phyloP scores from a whole-genome alignment of 2,113 vertebrate genomes.

The Panthera leo region DNA sequence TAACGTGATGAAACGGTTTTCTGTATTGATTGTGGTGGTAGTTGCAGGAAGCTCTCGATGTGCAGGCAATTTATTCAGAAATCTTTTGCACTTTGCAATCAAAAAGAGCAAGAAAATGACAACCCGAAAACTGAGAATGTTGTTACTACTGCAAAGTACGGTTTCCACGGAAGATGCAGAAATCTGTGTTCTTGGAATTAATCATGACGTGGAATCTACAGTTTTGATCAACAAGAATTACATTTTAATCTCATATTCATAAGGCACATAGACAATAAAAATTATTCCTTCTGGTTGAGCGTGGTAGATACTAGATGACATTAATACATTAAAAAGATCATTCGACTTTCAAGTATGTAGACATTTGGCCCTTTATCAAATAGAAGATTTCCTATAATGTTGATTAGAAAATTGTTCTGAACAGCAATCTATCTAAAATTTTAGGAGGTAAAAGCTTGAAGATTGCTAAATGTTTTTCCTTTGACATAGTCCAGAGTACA shows the following conservation, averaged over 20 bases:
- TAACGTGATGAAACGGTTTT: background rate
- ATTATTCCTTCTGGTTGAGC: background rate
- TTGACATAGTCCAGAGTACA: background rate
- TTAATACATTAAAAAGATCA: background rate
- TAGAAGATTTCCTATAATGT: background rate
- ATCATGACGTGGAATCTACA: background rate
- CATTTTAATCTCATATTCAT: background rate
- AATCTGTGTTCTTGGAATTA: background rate
- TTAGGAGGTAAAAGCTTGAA: slow-evolving; percentile 13
- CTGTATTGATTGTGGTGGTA: slow-evolving; percentile 80
- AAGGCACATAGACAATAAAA: background rate
- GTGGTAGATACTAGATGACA: background rate
- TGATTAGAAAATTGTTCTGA: slow-evolving; percentile 28
- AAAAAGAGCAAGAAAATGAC: slow-evolving; percentile 70
- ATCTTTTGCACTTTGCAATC: slow-evolving; percentile 85
- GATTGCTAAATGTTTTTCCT: slow-evolving; percentile 13
- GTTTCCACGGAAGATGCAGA: background rate
- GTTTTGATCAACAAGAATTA: slow-evolving; percentile 3
- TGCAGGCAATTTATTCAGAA: slow-evolving; percentile 89
- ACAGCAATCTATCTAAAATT: slow-evolving; percentile 33
- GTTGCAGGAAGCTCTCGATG: slow-evolving; percentile 91
- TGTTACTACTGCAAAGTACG: background rate
- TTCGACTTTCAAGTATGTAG: background rate
- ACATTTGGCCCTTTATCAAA: background rate
- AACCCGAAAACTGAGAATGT: background rate